Conservation (phyloP, 92 coral and sea anemone genomes). For the Epizoanthus rinbou region DNA sequence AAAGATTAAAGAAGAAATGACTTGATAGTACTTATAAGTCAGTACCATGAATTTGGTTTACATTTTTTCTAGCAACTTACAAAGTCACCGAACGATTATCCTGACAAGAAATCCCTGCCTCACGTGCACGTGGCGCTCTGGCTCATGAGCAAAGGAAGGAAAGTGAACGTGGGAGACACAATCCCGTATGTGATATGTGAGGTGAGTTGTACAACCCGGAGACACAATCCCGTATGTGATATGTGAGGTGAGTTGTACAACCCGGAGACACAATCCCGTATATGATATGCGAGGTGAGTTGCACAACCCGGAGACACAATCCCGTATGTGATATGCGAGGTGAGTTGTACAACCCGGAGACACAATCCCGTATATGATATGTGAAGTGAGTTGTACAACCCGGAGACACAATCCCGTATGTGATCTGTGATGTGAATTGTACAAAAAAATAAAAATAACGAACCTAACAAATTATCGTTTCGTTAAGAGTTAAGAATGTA, state of each 20-base stretch:
- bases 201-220: conserved; percentile 26
- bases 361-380: conserved; percentile 88
- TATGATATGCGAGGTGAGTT: conserved; percentile 93
- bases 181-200: conserved; percentile 95
- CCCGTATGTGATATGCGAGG: conserved; percentile 92
- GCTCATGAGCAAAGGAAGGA: conserved; percentile 94
- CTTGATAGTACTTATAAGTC: too few species aligned
- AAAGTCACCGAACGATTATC: conserved; percentile 96
- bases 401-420: conserved; percentile 59
- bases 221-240: conserved; percentile 95
- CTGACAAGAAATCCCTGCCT: conserved; percentile 98
- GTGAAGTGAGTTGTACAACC: conserved; percentile 51
- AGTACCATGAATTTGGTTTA: background rate
- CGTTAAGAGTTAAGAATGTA: too few species aligned
- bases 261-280: conserved; percentile 86
- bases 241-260: conserved; percentile 50
- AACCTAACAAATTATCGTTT: too few species aligned
- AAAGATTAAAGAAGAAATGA: too few species aligned
- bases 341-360: conserved; percentile 67
- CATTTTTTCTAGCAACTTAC: conserved; percentile 82
- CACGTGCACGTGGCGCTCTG: conserved; percentile 98
- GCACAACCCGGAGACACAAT: conserved; percentile 68
- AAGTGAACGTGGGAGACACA: conserved; percentile 94
- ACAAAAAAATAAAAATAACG: background rate
- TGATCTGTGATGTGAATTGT: conserved; percentile 68